Percentiles rank a stretch among this genome's conserved stretches.
These are phyloP conservation scores for Pegoplata infirma DNA, from an alignment of 2,888 invertebrate genomes.

Conservation along the genomic window DNA sequence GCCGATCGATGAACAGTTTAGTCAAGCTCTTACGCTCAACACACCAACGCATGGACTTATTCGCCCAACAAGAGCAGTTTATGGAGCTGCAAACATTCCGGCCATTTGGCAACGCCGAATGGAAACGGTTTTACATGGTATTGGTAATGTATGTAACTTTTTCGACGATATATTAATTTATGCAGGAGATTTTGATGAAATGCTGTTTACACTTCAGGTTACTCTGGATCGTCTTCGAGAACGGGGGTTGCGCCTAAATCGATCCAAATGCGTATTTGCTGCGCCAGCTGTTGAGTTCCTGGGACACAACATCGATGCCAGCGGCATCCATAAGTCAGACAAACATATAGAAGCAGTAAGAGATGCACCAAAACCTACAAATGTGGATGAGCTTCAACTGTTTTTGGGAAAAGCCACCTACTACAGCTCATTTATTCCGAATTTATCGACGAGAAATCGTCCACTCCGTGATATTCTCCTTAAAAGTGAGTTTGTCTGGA, in stretches of 20 bases:
- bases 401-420: slow-evolving; percentile 26
- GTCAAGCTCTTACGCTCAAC: slow-evolving; percentile 22
- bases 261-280: slow-evolving; percentile 43
- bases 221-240: slow-evolving; percentile 2
- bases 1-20: slow-evolving; percentile 26
- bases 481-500: not conserved
- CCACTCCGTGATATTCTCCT: slow-evolving; percentile 14
- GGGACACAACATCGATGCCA: too few relatives aligned
- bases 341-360: slow-evolving; percentile 52
- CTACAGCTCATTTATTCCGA: slow-evolving; percentile 12
- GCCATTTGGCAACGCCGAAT: slow-evolving; percentile 47
- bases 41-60: slow-evolving; percentile 45
- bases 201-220: not conserved
- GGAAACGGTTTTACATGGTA: slow-evolving; percentile 28
- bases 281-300: slow-evolving; percentile 40
- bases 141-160: slow-evolving; percentile 24
- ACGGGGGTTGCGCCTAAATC: slow-evolving; percentile 12
- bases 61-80: slow-evolving; percentile 48
- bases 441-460: slow-evolving; percentile 8
- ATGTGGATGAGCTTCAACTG: too few relatives aligned
- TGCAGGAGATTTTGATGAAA: slow-evolving; percentile 12
- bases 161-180: slow-evolving; percentile 36
- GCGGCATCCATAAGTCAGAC: slow-evolving; percentile 40
- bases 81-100: slow-evolving; percentile 47
- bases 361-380: too few relatives aligned